These are phyloP conservation scores for Okapia johnstoni DNA, from an alignment of 2,113 vertebrate genomes.

Conservation along the genomic window DNA sequence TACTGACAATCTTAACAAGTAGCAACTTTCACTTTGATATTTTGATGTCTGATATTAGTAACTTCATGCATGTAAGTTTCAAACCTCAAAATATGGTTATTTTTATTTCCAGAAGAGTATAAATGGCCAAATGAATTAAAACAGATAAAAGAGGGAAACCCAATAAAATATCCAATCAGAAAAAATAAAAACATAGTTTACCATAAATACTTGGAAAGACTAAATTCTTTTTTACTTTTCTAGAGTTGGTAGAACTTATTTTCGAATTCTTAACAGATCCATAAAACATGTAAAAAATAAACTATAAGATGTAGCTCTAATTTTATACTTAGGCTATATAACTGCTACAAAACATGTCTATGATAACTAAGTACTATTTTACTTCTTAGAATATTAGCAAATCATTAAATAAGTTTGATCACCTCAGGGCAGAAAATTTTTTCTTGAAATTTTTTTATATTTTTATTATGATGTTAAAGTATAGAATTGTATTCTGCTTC, in stretches of 20 bases:
- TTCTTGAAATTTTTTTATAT: background rate
- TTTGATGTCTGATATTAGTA: background rate
- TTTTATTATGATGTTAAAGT: background rate
- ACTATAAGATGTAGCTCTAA: background rate
- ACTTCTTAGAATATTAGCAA: background rate
- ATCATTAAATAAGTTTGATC: background rate
- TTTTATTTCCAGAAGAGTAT: background rate
- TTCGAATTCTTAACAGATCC: conserved; percentile 10
- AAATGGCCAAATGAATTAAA: background rate
- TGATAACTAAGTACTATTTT: conserved; percentile 6
- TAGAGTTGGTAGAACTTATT: background rate
- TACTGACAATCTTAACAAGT: background rate
- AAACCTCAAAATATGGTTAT: background rate
- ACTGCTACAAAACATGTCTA: background rate
- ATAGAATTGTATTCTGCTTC: background rate
- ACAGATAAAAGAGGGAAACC: background rate
- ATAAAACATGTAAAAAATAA: conserved; percentile 3
- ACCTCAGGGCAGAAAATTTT: background rate
- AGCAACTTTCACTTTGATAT: background rate
- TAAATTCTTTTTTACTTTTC: background rate
- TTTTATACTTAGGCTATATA: background rate
- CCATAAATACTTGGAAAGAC: background rate
- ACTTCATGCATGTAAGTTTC: background rate
- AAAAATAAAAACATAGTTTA: background rate
- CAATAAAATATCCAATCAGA: background rate